Conservation (phyloP, 2,797 vertebrate genomes). For the Myiothlypis coronata region DNA sequence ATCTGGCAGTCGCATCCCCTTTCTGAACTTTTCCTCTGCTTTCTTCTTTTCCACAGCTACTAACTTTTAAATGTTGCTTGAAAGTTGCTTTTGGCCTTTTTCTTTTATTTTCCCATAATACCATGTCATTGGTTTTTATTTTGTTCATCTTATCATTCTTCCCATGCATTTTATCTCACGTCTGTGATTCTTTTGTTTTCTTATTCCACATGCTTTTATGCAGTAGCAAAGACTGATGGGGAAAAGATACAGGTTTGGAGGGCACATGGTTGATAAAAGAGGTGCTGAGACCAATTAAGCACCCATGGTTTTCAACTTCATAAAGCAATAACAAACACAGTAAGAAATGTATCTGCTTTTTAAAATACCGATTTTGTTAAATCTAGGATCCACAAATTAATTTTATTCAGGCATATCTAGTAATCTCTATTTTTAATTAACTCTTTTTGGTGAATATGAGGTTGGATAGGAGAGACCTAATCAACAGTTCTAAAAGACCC, state of each 20-base stretch:
- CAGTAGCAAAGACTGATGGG: neutral
- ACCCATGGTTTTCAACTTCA: neutral
- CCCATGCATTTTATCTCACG: neutral
- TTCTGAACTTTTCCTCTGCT: neutral
- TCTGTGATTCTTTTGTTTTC: neutral
- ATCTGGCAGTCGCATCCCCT: neutral
- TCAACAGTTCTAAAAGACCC: neutral
- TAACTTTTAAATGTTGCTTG: neutral
- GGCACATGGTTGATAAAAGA: neutral
- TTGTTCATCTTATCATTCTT: neutral
- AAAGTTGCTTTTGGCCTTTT: neutral
- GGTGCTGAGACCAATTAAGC: neutral
- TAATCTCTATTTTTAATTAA: neutral
- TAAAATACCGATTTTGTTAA: accelerated
- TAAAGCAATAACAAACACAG: neutral
- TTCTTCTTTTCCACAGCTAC: neutral
- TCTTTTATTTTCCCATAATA: neutral
- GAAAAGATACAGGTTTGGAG: neutral
- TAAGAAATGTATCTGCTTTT: neutral
- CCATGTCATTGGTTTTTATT: neutral
- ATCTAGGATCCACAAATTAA: neutral
- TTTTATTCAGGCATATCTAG: neutral
- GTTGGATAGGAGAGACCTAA: neutral
- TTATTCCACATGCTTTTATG: neutral
- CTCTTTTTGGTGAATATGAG: neutral